Percentiles rank a stretch among this genome's conserved stretches.
Evolutionary conservation across 2,888 invertebrate species (phyloP).

Genomic region (Amphipoea oculea): DNA sequence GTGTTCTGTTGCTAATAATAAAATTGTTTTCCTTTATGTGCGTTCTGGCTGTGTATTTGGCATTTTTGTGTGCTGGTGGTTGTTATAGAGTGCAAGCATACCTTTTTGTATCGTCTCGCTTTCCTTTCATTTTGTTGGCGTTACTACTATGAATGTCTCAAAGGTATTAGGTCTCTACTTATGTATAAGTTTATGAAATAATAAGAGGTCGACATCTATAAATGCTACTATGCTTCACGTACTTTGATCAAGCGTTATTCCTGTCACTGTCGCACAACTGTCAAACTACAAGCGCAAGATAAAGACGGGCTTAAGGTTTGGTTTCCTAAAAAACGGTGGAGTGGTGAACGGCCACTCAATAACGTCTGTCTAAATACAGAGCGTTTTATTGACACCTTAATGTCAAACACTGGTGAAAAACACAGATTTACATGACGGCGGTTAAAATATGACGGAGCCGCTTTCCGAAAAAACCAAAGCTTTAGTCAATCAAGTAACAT

Average conservation of each 20-base stretch:
- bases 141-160: background rate
- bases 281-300: background rate
- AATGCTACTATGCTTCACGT: no score
- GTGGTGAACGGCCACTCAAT: background rate
- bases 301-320: background rate
- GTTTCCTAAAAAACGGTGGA: background rate
- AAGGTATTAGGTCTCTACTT: background rate
- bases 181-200: background rate
- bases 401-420: background rate
- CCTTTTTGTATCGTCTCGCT: background rate
- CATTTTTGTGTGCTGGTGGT: background rate
- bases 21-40: slow-evolving; percentile 16
- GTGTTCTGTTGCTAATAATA: slow-evolving; percentile 16
- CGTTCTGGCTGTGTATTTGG: background rate
- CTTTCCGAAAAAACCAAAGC: background rate
- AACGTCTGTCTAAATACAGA: background rate
- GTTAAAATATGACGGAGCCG: background rate
- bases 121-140: background rate
- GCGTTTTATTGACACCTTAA: background rate
- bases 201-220: background rate
- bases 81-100: background rate
- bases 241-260: background rate
- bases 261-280: background rate
- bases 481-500: background rate
- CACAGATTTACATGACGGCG: background rate